A percentile compares a stretch with the other conserved stretches of the same genome.
Conservation (phyloP, 2,797 vertebrate species). For the Macropodus opercularis region DNA sequence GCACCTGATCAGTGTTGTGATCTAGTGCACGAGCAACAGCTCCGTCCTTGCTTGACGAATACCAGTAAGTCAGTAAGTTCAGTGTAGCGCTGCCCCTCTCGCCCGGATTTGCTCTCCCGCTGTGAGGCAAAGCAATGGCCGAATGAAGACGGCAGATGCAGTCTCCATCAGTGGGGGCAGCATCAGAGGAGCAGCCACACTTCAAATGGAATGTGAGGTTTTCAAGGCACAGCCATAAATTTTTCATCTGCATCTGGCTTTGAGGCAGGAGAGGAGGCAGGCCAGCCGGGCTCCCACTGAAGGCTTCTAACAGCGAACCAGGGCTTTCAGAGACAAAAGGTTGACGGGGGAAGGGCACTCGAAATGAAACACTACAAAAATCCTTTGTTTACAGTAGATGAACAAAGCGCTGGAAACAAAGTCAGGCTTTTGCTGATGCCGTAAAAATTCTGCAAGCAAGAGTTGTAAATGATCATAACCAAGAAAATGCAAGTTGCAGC, state of each 20-base stretch:
- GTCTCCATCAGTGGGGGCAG: constrained; percentile 75
- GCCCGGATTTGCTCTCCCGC: constrained; percentile 61
- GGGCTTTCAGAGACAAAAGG: constrained; percentile 69
- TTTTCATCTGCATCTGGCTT: constrained; percentile 85
- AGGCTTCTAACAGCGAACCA: constrained; percentile 77
- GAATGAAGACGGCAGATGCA: constrained; percentile 68
- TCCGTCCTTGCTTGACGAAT: constrained; percentile 59
- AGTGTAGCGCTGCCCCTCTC: constrained; percentile 30
- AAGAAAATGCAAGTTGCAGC: too few species aligned
- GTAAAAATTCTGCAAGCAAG: constrained; percentile 1
- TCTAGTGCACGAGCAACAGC: constrained; percentile 49
- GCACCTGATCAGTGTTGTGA: constrained; percentile 64
- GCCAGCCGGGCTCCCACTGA: constrained; percentile 64
- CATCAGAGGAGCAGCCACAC: constrained; percentile 79
- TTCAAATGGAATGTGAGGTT: constrained; percentile 82
- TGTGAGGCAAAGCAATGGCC: constrained; percentile 63
- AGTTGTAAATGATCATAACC: constrained; percentile 16
- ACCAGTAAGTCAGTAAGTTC: constrained; percentile 45
- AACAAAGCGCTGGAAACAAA: constrained; percentile 65
- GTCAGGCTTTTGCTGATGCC: constrained; percentile 42
- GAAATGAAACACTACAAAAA: constrained; percentile 70
- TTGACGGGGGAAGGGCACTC: constrained; percentile 64
- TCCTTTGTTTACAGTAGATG: constrained; percentile 70
- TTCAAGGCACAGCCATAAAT: constrained; percentile 84
- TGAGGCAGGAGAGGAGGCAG: constrained; percentile 79